Evolutionary conservation across 2,888 invertebrate species (phyloP).

Genomic region (Habroteleia sp.): DNA sequence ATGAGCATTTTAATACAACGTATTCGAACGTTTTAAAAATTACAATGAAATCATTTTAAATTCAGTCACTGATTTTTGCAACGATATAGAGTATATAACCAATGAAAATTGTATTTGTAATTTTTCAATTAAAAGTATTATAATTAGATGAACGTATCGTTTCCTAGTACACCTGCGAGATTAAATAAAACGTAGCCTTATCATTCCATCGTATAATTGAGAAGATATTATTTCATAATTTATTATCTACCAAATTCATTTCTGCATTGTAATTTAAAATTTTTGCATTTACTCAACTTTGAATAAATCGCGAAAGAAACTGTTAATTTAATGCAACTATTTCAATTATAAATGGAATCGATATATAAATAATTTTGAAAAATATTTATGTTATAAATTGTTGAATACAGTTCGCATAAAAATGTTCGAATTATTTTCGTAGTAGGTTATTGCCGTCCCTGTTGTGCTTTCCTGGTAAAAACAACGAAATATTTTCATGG

Average conservation of each 20-base stretch:
- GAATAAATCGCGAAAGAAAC: slow-evolving; percentile 17
- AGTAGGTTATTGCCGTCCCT: slow-evolving; percentile 9
- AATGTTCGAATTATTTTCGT: slow-evolving; percentile 25
- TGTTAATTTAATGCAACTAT: slow-evolving; percentile 20
- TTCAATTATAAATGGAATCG: slow-evolving; percentile 22
- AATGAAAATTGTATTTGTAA: slow-evolving; percentile 4
- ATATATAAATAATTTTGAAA: slow-evolving; percentile 25
- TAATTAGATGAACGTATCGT: slow-evolving; percentile 10
- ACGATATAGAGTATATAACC: too few relatives aligned
- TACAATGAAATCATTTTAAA: too few relatives aligned
- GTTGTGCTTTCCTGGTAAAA: slow-evolving; percentile 15
- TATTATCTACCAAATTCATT: slow-evolving; percentile 22
- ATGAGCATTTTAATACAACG: too few relatives aligned
- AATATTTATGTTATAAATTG: slow-evolving; percentile 20
- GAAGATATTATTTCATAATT: slow-evolving; percentile 26
- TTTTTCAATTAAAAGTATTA: not conserved
- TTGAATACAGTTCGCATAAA: slow-evolving; percentile 1
- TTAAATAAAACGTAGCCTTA: slow-evolving; percentile 18
- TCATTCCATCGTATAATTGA: slow-evolving; percentile 25
- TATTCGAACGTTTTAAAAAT: too few relatives aligned
- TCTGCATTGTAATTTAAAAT: slow-evolving; percentile 29
- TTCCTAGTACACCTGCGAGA: not conserved
- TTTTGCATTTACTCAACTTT: not conserved
- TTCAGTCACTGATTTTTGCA: too few relatives aligned
- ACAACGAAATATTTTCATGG: slow-evolving; percentile 31